Base-by-base conservation (phyloP, 92 coral and sea anemone genomes). In the Galaxea fascicularis region DNA sequence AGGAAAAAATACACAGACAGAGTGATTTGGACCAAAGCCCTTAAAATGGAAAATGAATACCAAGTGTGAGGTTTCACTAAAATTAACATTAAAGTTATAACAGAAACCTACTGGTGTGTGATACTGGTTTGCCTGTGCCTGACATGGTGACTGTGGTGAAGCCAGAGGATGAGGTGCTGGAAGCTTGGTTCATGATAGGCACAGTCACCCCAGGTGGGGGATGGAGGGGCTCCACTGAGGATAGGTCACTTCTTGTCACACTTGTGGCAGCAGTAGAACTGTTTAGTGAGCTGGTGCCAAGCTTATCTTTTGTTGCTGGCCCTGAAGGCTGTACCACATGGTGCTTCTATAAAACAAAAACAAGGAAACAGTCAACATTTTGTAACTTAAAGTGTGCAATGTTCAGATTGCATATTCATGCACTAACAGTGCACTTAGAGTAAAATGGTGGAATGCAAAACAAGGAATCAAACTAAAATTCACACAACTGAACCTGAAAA, bases 191-290 rank as follows among this genome's bases (percentile, higher is more conserved):
- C 64, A 74, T 88, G 90, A 27, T 73, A 62, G 98, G 98, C 60
- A 94, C 91, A 74, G 87, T 81, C 1, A 93, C 97, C 45, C 98
- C 96, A 57, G 95, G 98, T 79, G 98, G 98, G 52, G 98, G 98
- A 60, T 77, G 93, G 44, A 90, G 83, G 18, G 95, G 84, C 60
- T 91, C 95, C 17, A 89, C 84, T 46, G 89, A 73, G 14, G 89
- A 77, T 81, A 90, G 68, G 47, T 93, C 97, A 68, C 79, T 91
- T 63, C 97, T 77, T 24, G 82, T 89, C 47, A 83, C 80, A 67
- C 79, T 56, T 17, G 89, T 86, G 45, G 91, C 31, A 65, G 85
- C 82, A 18, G 78, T 56, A 69, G 91, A 71, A 46, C 95, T 80
- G 51, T 87, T 89, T 25, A 91, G 86, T 11, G 94, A 69, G 71